A percentile compares a stretch with the other conserved stretches of the same genome.
Conservation (phyloP, 2,888 invertebrate species). For the Uloborus plumipes region DNA sequence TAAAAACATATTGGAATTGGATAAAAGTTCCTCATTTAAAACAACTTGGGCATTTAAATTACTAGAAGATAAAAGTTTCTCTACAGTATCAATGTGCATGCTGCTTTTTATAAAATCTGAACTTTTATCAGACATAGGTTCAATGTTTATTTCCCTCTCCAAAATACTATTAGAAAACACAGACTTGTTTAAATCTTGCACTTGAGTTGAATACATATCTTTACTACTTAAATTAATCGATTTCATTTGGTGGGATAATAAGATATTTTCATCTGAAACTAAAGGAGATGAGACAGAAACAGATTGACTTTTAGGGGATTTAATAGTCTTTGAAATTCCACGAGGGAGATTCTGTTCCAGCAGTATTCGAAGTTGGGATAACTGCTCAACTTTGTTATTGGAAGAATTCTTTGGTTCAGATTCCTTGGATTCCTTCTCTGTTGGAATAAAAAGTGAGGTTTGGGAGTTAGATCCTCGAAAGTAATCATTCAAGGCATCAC, state of each 20-base stretch:
- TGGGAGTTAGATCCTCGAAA: conserved; percentile 31
- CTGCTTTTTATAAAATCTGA: not conserved
- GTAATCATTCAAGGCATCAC: conserved; percentile 81
- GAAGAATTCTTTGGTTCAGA: conserved; percentile 27
- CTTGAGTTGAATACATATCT: conserved; percentile 4
- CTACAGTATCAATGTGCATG: conserved; percentile 22
- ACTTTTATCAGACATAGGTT: no score
- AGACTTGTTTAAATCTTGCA: not conserved
- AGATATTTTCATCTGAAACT: conserved; percentile 16
- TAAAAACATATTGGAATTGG: conserved; percentile 47
- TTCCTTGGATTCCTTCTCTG: conserved; percentile 10
- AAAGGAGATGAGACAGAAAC: not conserved
- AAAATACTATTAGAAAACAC: not conserved
- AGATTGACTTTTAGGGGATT: not conserved
- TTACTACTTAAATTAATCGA: conserved; percentile 7
- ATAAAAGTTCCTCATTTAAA: conserved; percentile 16
- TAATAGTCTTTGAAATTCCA: conserved; percentile 19
- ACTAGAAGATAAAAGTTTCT: conserved; percentile 29
- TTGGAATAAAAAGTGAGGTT: not conserved
- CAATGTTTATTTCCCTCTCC: not conserved
- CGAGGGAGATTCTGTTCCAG: conserved; percentile 78
- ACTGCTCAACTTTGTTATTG: conserved; percentile 67
- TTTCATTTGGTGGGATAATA: conserved; percentile 9
- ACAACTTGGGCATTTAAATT: conserved; percentile 15
- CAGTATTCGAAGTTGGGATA: conserved; percentile 81